Conservation (phyloP, 1,140 invertebrate genomes). For the Calycopis cecrops region DNA sequence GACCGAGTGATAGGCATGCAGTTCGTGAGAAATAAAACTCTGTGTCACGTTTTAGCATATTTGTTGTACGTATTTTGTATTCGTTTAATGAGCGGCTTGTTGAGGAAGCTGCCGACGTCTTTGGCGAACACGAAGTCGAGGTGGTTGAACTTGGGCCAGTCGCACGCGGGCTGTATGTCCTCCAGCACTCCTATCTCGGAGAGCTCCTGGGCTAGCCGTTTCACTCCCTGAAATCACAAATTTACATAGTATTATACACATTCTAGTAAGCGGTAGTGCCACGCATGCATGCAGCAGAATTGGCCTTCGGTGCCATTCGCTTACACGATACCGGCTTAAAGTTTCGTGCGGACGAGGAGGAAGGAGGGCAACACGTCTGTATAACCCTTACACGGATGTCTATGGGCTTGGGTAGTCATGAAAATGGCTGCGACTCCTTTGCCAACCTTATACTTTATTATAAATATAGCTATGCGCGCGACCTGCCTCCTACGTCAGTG, state of each 20-base stretch:
- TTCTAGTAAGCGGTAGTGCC: not conserved
- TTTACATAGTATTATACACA: not conserved
- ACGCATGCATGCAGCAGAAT: no score
- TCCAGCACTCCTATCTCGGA: constrained; percentile 41
- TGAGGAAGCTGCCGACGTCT: constrained; percentile 46
- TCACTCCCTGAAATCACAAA: constrained; percentile 45
- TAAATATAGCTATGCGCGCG: no score
- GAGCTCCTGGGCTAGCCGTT: constrained; percentile 41
- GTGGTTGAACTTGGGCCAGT: constrained; percentile 60
- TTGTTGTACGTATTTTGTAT: constrained; percentile 49
- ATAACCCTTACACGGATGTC: no score
- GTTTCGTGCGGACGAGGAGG: no score
- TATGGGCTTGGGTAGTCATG: no score
- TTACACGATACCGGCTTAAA: no score
- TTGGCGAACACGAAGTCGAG: constrained; percentile 55
- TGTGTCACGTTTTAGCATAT: constrained; percentile 36
- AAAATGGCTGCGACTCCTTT: no score
- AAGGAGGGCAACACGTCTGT: no score
- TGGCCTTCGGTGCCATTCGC: no score
- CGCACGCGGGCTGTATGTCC: constrained; percentile 34
- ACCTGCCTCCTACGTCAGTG: no score
- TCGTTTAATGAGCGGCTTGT: constrained; percentile 39
- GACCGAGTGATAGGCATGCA: no score
- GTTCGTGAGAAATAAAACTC: constrained; percentile 18
- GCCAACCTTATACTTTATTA: no score